Conservation (phyloP, 2,113 vertebrate species). For the Trogon melanurus region DNA sequence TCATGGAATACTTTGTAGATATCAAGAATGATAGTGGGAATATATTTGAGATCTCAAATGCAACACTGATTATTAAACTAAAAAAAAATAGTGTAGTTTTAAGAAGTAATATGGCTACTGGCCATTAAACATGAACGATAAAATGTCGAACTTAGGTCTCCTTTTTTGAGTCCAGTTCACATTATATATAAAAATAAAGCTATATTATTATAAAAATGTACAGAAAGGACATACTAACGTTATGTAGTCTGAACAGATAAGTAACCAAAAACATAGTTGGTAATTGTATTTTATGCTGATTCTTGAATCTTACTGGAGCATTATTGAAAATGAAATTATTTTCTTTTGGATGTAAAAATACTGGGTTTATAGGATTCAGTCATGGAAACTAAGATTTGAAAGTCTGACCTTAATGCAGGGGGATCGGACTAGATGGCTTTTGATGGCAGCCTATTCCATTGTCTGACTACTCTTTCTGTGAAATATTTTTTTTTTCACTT, state of each 20-base stretch:
- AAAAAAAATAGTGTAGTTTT: not conserved
- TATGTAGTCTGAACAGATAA: not conserved
- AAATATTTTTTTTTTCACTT: not conserved
- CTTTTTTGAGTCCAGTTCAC: not conserved
- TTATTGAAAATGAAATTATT: not conserved
- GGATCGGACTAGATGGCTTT: too few species aligned
- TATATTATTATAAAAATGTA: not conserved
- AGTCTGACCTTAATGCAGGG: not conserved
- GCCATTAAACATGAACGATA: not conserved
- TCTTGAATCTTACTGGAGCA: not conserved
- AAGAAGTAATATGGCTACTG: not conserved
- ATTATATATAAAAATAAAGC: not conserved
- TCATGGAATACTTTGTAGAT: not conserved
- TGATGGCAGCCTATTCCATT: too few species aligned
- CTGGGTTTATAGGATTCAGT: not conserved
- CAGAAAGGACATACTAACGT: not conserved
- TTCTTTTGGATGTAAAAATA: not conserved
- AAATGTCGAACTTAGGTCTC: not conserved
- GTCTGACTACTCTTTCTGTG: too few species aligned
- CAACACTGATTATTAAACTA: not conserved
- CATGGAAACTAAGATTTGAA: not conserved
- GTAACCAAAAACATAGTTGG: accelerated
- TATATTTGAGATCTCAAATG: not conserved
- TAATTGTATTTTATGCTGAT: not conserved
- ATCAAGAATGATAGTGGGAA: not conserved